Evolutionary conservation across 2,888 invertebrate species (phyloP), one percentile per base, ranked within the genome.

Genomic region (Eupithecia vulgata): DNA sequence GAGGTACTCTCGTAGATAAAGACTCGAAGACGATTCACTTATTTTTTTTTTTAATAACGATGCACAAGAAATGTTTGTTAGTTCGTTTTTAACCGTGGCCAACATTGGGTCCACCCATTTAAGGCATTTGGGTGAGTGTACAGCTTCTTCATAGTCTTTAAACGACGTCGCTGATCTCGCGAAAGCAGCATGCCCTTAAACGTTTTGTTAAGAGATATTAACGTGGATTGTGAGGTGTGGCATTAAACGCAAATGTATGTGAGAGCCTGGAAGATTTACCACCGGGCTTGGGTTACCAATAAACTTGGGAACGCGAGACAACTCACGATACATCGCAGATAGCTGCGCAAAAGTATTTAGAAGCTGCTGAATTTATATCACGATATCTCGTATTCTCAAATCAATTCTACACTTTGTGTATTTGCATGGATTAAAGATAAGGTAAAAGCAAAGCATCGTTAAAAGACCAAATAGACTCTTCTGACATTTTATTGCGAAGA

Each of bases 401-500:
- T 69, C n/a, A 35, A 71, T 66, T 77, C 62, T 70, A 76, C 74
- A 74, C 68, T 68, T 67, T 72, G 64, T 72, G 70, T 71, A 73
- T 70, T 69, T 68, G 67, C 66, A 74, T 75, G 73, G 68, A 75
- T 70, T 68, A 75, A 74, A 83, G 92, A 92, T 92, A 91, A 88
- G 84, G 85, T 91, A 91, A 92, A 91, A 92, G 92, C 90, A 90
- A 90, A 91, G 75, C 83, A 84, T 88, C 87, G 90, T 92, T 89
- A 87, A 79, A 83, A 81, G 78, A 83, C 83, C 80, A 78, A 87
- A 89, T 88, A 87, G 84, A 89, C 83, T 86, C 86, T 86, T 86
- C 83, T 78, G 81, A 83, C 80, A 87, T 87, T 89, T 90, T 88
- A 91, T 85, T 85, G 82, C 83, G 79, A 77, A 80, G 84, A 88